phyloP scores from a whole-genome alignment of 2,888 invertebrate genomes.

The Platycheirus albimanus region DNA sequence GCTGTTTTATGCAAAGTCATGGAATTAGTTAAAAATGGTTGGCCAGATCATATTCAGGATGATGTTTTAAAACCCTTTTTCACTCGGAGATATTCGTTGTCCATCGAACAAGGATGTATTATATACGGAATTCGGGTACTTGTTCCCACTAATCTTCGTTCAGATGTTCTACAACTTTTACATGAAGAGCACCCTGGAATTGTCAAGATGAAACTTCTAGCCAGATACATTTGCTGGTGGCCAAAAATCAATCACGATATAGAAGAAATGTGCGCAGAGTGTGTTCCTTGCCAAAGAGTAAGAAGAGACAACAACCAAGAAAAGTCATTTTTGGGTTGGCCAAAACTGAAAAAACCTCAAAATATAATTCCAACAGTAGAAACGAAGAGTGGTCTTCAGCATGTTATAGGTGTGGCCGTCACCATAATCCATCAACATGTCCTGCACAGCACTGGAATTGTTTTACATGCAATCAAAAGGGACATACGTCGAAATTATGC shows the following conservation, averaged over 20 bases:
- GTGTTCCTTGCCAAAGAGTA: slow-evolving; percentile 7
- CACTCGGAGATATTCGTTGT: slow-evolving; percentile 1
- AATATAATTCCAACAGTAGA: slow-evolving; percentile 11
- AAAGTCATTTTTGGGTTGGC: slow-evolving; percentile 21
- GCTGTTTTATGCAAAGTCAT: slow-evolving; percentile 19
- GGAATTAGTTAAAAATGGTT: slow-evolving; percentile 3
- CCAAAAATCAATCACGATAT: slow-evolving; percentile 16
- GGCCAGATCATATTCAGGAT: slow-evolving; percentile 8
- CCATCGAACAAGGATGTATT: slow-evolving; percentile 10
- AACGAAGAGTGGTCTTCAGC: slow-evolving; percentile 6
- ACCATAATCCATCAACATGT: slow-evolving; percentile 36
- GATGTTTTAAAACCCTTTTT: slow-evolving; percentile 11
- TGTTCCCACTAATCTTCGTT: slow-evolving; percentile 11
- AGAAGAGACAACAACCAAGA: slow-evolving; percentile 1
- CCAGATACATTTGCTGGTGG: slow-evolving; percentile 19
- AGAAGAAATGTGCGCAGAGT: slow-evolving; percentile 16
- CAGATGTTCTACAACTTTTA: slow-evolving; percentile 15
- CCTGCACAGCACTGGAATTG: slow-evolving; percentile 47
- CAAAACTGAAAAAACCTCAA: slow-evolving; percentile 25
- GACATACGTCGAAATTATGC: slow-evolving; percentile 3
- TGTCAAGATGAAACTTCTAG: slow-evolving; percentile 26
- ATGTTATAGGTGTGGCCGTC: slow-evolving; percentile 37
- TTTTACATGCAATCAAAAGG: slow-evolving; percentile 31
- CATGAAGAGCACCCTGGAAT: slow-evolving; percentile 22
- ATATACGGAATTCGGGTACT: slow-evolving; percentile 12